phyloP scores from a whole-genome alignment of 2,888 invertebrate species.

The Aradus depressus region DNA sequence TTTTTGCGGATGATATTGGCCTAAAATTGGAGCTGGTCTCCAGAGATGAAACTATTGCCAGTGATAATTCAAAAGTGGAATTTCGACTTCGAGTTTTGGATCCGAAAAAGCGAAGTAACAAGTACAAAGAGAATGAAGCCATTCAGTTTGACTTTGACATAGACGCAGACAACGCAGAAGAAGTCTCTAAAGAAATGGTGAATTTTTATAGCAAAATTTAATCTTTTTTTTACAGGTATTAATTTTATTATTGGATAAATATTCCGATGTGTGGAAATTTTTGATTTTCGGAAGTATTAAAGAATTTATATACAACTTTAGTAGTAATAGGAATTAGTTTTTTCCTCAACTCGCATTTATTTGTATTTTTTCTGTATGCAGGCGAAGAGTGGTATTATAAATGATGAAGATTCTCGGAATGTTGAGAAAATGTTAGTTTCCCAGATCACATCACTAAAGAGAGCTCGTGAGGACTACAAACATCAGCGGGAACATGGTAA shows the following conservation, averaged over 20 bases:
- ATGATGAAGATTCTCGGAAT: slow-evolving; percentile 86
- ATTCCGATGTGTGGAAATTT: no score
- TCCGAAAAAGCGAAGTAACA: slow-evolving; percentile 91
- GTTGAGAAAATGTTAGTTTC: slow-evolving; percentile 85
- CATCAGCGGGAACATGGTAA: slow-evolving; percentile 17
- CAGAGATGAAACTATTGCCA: slow-evolving; percentile 42
- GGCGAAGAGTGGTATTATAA: slow-evolving; percentile 85
- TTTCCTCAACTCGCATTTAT: not conserved
- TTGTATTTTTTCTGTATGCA: slow-evolving; percentile 30
- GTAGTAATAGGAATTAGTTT: not conserved
- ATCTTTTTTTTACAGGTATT: not conserved
- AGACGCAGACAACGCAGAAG: slow-evolving; percentile 80
- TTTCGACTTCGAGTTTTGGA: slow-evolving; percentile 89
- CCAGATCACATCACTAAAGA: slow-evolving; percentile 64
- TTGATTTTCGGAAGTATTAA: not conserved
- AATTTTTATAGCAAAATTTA: slow-evolving; percentile 26
- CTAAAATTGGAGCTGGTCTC: slow-evolving; percentile 63
- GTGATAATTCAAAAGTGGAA: slow-evolving; percentile 54
- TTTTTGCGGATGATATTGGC: slow-evolving; percentile 91
- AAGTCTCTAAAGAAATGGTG: slow-evolving; percentile 88
- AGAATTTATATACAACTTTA: not conserved
- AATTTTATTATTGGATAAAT: not conserved
- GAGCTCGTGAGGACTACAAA: slow-evolving; percentile 46
- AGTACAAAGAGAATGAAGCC: slow-evolving; percentile 97
- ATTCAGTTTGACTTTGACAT: slow-evolving; percentile 98